A percentile compares a stretch with the other conserved stretches of the same genome.
Evolutionary conservation across 2,797 vertebrate species (phyloP).

Genomic region (Pseudomugil gertrudae): DNA sequence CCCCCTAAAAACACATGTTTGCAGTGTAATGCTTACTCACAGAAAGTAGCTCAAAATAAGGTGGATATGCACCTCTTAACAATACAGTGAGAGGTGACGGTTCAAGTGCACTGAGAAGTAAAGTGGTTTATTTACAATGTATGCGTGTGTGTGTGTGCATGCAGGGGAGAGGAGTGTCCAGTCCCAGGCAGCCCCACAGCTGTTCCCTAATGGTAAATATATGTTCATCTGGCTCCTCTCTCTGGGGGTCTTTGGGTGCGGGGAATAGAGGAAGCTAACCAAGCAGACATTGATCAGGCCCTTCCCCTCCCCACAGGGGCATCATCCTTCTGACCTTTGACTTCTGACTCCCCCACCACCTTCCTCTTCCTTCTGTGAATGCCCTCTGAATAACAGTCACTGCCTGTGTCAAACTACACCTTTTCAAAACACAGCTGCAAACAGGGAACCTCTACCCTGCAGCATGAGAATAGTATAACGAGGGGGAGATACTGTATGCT

Average conservation of each 20-base stretch:
- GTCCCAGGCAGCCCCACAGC: slow-evolving; percentile 92
- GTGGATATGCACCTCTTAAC: slow-evolving; percentile 28
- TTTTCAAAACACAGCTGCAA: slow-evolving; percentile 75
- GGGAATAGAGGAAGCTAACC: slow-evolving; percentile 74
- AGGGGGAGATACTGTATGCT: neutral
- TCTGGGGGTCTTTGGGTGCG: slow-evolving; percentile 76
- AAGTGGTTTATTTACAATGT: slow-evolving; percentile 82
- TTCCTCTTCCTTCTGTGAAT: slow-evolving; percentile 77
- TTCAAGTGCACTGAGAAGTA: slow-evolving; percentile 73
- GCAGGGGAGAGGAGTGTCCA: slow-evolving; percentile 98
- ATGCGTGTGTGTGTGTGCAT: slow-evolving; percentile 81
- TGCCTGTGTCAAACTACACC: slow-evolving; percentile 64
- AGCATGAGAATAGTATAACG: slow-evolving; percentile 22
- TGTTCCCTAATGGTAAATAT: slow-evolving; percentile 99
- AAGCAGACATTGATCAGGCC: slow-evolving; percentile 66
- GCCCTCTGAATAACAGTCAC: slow-evolving; percentile 76
- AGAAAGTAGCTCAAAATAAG: slow-evolving; percentile 15
- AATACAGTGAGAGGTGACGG: slow-evolving; percentile 35
- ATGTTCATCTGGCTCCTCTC: slow-evolving; percentile 85
- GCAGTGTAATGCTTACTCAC: neutral
- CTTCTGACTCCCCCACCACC: slow-evolving; percentile 57
- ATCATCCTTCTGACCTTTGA: slow-evolving; percentile 72
- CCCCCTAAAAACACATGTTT: neutral
- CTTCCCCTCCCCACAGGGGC: slow-evolving; percentile 64
- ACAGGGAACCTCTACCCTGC: slow-evolving; percentile 35